These are phyloP conservation scores for Dryobota labecula DNA, from an alignment of 2,888 invertebrate species.

Conservation along the genomic window DNA sequence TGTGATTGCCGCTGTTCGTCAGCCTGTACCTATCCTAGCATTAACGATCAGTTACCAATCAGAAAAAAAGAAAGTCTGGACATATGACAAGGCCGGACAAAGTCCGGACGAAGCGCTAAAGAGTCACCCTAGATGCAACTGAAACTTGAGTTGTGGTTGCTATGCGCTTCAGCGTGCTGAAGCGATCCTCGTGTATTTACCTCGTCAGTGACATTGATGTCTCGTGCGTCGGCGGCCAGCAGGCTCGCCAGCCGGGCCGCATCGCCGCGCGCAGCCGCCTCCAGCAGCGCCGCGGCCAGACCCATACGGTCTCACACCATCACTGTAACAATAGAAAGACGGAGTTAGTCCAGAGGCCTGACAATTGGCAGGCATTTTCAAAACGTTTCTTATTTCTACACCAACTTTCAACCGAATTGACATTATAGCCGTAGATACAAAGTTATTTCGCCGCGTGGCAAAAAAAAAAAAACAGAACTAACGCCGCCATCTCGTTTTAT, in stretches of 20 bases:
- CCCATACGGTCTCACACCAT: slow-evolving; percentile 89
- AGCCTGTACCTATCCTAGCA: neutral
- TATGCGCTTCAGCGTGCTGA: too few species aligned
- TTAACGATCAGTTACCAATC: neutral
- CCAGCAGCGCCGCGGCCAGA: slow-evolving; percentile 93
- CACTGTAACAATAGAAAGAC: slow-evolving; percentile 74
- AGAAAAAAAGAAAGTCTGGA: too few species aligned
- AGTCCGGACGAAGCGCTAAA: too few species aligned
- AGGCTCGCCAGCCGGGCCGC: slow-evolving; percentile 93
- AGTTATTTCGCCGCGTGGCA: too few species aligned
- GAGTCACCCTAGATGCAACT: too few species aligned
- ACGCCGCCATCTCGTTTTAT: too few species aligned
- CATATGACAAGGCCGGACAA: too few species aligned
- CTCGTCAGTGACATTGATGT: slow-evolving; percentile 94
- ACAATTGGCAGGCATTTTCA: neutral
- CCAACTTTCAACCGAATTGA: too few species aligned
- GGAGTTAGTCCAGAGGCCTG: neutral
- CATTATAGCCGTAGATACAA: too few species aligned
- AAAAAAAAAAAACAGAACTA: too few species aligned
- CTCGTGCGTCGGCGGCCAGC: slow-evolving; percentile 92
- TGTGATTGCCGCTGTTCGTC: neutral
- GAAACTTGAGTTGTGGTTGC: neutral
- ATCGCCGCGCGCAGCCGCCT: slow-evolving; percentile 95
- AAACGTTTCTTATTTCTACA: neutral
- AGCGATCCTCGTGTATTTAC: too few species aligned